Conservation (phyloP, 2,113 vertebrate species). For the Pterocles orientalis region DNA sequence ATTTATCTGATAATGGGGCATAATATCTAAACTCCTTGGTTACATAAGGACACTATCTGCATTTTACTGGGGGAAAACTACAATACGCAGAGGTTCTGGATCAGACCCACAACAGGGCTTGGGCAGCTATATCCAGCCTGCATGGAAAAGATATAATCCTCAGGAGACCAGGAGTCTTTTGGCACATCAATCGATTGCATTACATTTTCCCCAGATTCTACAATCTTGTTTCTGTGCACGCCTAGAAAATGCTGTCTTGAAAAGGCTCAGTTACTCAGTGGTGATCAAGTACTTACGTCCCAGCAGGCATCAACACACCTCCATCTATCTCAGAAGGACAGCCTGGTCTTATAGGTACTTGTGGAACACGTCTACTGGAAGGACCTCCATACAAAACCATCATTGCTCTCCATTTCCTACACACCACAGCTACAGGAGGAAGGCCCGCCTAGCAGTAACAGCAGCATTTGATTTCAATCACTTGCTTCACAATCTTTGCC, state of each 20-base stretch:
- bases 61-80: neutral
- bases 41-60: neutral
- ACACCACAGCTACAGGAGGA: neutral
- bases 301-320: neutral
- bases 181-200: neutral
- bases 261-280: neutral
- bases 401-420: neutral
- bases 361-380: neutral
- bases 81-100: neutral
- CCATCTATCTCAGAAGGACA: neutral
- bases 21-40: neutral
- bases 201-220: neutral
- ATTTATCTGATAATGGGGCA: neutral
- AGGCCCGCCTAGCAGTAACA: neutral
- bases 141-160: slow-evolving; percentile 14
- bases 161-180: slow-evolving; percentile 39
- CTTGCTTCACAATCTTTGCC: neutral
- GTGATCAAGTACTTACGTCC: neutral
- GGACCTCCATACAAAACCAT: neutral
- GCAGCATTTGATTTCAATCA: neutral
- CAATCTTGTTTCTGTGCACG: neutral
- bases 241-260: neutral
- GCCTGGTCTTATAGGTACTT: neutral
- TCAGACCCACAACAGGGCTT: neutral
- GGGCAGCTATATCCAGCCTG: neutral